Base-by-base conservation (phyloP, 2,888 invertebrate genomes). In the Sinhomidia bicolor region DNA sequence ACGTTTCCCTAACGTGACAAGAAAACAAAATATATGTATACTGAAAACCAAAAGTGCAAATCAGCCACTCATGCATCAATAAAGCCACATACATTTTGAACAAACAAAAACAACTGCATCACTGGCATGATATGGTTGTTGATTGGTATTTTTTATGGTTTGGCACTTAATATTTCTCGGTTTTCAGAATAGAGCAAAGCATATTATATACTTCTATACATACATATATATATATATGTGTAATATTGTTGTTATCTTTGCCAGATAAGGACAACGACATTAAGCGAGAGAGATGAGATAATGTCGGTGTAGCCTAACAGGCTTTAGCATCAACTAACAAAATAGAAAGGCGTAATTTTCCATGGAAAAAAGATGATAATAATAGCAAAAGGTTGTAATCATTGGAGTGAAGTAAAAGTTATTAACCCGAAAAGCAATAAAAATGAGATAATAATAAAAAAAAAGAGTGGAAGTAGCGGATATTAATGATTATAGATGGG, bases 261-360 rank as follows among this genome's bases (percentile, higher is more conserved):
- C 9, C 26, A 62, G 62, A 62, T 62, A 62, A 62, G 62, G 62
- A 10, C 62, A 62, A 62, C 62, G 62, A 29, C 62, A 62, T 62
- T 62, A 62, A 2, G n/a, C n/a, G n/a, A n/a, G n/a, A n/a, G 29
- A 10, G 62, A 60, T 62, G 57, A 57, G 26, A 26, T 57, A 29
- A 65, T 5, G 65, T 10, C 4, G 65, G 9, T 14, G 1, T 2
- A 2, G n/a, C 51, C 51, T 51, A 44, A 51, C 51, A 51, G 14
- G 14, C 51, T 12, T 51, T n/a, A n/a, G 12, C 2, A 14, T n/a
- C n/a, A n/a, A 57, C 6, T 17, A 7, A n/a, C 20, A 6, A 57
- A 57, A 26, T 57, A 57, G 23, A 57, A 23, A 3, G 2, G 9
- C 23, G 62, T 26, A 62, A 12, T 62, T 62, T 62, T 62, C 62